Evolutionary conservation across 2,797 vertebrate genomes (phyloP), one percentile per base, ranked within the genome.

Genomic region (Bothrops alternatus): DNA sequence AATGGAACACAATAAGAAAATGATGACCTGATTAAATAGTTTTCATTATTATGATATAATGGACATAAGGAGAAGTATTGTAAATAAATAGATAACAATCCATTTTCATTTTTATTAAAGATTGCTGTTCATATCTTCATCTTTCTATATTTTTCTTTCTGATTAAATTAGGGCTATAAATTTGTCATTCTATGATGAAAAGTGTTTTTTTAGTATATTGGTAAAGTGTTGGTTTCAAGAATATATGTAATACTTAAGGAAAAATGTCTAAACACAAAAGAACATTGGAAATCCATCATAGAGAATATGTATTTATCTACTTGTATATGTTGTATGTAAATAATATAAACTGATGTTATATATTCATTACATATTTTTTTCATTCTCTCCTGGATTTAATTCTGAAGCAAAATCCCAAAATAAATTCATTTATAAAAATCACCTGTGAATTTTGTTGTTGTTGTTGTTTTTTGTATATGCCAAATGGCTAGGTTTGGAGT

Each of bases 391-490:
- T 82, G 73, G 20, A 25, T 93, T 88, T 42, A 60, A 55, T 82
- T 88, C 47, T 91, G 28, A 25, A 82, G 50, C 63, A 78, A 90
- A 61, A n/a, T 13, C 53, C 16, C 42, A 57, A 90, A 93, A 91
- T 91, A 93, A 92, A 93, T 26, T n/a, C 37, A 92, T 91, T 94
- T 96, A 82, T 95, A 91, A 94, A 32, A 93, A 92, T 93, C 93
- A 92, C 42, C 3, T 82, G 78, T 93, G 53, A 42, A 91, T 32
- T 93, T 90, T 1, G 37, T 56, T 94, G 96, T 96, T 95, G 4
- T 47, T 47, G 96, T 96, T 95, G 4, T 47, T 82, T 37, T 25
- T 25, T 82, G 42, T 12, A 42, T 12, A 82, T 82, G 20, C 73
- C 73, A 82, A 47, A 25, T 82, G 20, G 23, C 37, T 82, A 47